Evolutionary conservation across 1,140 invertebrate species (phyloP).

Genomic region (Drosophila bocki): DNA sequence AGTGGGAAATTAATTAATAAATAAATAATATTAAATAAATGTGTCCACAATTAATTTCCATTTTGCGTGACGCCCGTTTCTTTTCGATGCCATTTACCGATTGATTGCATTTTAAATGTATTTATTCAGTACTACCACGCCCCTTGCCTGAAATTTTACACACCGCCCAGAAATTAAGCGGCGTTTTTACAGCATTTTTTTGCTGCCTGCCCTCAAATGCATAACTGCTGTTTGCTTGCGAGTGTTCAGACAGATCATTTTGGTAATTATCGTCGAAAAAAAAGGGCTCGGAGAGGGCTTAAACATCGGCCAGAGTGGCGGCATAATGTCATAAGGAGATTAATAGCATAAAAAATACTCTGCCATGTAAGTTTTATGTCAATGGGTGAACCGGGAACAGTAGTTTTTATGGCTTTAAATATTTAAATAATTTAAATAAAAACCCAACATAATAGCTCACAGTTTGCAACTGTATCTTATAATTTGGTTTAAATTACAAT

Average conservation of each 20-base stretch:
- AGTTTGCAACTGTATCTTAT: background rate
- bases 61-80: constrained; percentile 40
- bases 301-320: constrained; percentile 10
- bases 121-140: constrained; percentile 14
- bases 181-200: constrained; percentile 19
- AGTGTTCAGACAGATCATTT: constrained; percentile 32
- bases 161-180: constrained; percentile 35
- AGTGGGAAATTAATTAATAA: constrained; percentile 43
- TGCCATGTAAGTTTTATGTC: background rate
- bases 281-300: constrained; percentile 7
- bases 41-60: constrained; percentile 64
- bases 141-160: constrained; percentile 8
- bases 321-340: constrained; percentile 30
- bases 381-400: background rate
- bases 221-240: constrained; percentile 15
- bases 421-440: background rate
- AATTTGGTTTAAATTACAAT: constrained; percentile 33
- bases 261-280: constrained; percentile 31
- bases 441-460: background rate
- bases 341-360: constrained; percentile 8
- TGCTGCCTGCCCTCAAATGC: constrained; percentile 5
- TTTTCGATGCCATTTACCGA: constrained; percentile 28
- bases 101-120: constrained; percentile 69
- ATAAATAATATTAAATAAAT: constrained; percentile 62
- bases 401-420: background rate